phyloP scores from a whole-genome alignment of 2,113 vertebrate genomes.

The Lycocorax pyrrhopterus region DNA sequence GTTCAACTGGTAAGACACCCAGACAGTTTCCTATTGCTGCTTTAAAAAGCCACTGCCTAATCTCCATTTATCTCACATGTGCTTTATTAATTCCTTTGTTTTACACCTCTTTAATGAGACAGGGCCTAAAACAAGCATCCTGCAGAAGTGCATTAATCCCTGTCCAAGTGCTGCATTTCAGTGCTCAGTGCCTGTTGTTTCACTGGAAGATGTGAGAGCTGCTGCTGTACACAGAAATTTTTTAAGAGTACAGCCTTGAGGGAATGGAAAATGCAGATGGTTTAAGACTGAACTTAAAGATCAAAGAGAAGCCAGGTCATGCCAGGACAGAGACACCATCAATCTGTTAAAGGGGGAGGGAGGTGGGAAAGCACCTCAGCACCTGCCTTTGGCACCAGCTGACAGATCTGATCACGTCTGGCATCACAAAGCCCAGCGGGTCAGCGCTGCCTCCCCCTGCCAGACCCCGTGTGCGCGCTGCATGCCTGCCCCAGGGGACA shows the following conservation, averaged over 20 bases:
- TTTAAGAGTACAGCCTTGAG: neutral
- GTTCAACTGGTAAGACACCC: neutral
- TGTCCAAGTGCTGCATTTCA: neutral
- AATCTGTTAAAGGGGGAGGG: neutral
- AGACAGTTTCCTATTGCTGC: neutral
- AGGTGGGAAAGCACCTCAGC: conserved; percentile 24
- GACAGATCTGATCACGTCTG: neutral
- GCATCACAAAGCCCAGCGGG: neutral
- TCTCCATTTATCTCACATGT: neutral
- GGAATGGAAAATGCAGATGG: conserved; percentile 1
- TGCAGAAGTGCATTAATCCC: neutral
- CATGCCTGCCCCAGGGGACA: neutral
- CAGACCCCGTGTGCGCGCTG: accelerated
- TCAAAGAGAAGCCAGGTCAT: conserved; percentile 3
- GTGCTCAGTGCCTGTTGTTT: accelerated
- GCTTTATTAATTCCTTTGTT: neutral
- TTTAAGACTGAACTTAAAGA: neutral
- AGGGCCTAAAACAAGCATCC: neutral
- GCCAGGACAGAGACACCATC: neutral
- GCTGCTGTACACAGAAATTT: neutral
- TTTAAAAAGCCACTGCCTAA: neutral
- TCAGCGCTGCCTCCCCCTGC: neutral
- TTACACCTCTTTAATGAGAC: neutral
- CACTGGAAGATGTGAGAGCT: neutral
- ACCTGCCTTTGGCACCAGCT: neutral